A percentile compares a stretch with the other conserved stretches of the same genome.
These are phyloP conservation scores for Yoshiicerus persimilis DNA, from an alignment of 1,140 invertebrate species.

Conservation along the genomic window DNA sequence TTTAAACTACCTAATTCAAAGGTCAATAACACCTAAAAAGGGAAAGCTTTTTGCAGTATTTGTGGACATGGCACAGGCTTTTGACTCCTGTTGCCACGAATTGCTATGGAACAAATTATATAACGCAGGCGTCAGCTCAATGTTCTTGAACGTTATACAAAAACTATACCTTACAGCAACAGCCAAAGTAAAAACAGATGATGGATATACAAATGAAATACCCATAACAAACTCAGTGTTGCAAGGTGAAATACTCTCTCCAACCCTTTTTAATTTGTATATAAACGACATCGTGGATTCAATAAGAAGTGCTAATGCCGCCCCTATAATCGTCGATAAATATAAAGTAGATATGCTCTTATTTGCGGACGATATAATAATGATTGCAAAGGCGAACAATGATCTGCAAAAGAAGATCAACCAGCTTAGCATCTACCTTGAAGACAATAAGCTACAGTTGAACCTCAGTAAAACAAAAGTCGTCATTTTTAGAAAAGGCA, in stretches of 20 bases:
- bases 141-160: neutral
- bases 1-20: neutral
- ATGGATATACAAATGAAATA: neutral
- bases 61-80: conserved; percentile 16
- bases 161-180: neutral
- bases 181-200: neutral
- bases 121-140: neutral
- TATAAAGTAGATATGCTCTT: neutral
- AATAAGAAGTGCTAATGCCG: neutral
- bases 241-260: conserved; percentile 27
- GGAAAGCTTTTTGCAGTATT: conserved; percentile 8
- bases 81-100: neutral
- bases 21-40: neutral
- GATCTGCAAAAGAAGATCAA: conserved; percentile 4
- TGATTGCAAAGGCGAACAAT: neutral
- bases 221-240: neutral
- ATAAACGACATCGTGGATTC: neutral
- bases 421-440: neutral
- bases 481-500: conserved; percentile 42
- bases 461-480: conserved; percentile 45
- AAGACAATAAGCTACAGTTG: conserved; percentile 31
- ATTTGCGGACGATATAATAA: neutral
- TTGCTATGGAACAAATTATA: neutral
- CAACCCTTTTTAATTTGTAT: conserved; percentile 13
- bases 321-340: neutral